A percentile compares a stretch with the other conserved stretches of the same genome.
Evolutionary conservation across 2,888 invertebrate genomes (phyloP).

Genomic region (Ametastegia equiseti): DNA sequence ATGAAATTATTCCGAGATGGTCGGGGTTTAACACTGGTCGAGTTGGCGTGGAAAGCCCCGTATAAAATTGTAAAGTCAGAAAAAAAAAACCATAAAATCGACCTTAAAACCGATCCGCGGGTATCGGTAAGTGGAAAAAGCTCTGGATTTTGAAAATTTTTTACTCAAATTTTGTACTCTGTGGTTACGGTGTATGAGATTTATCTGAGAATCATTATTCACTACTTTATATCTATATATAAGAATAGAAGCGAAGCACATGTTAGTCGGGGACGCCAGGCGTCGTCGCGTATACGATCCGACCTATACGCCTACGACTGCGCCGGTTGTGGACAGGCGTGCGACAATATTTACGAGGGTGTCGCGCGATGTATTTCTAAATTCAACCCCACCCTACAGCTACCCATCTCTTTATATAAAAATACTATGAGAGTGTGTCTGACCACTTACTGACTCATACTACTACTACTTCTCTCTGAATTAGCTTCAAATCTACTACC

Average conservation of each 20-base stretch:
- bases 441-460: slow-evolving; percentile 26
- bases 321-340: slow-evolving; percentile 41
- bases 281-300: slow-evolving; percentile 16
- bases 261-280: slow-evolving; percentile 14
- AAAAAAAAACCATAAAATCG: no score
- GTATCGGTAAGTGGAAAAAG: no score
- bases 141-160: no score
- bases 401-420: slow-evolving; percentile 1
- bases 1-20: no score
- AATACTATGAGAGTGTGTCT: neutral
- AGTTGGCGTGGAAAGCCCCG: no score
- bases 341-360: slow-evolving; percentile 46
- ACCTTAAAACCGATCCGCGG: no score
- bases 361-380: slow-evolving; percentile 43
- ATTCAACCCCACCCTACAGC: slow-evolving; percentile 23
- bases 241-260: neutral
- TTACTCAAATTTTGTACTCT: no score
- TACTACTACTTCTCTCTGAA: neutral
- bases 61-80: no score
- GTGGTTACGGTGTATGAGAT: no score
- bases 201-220: no score
- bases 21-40: no score
- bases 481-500: neutral
- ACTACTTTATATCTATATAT: slow-evolving; percentile 31
- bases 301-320: slow-evolving; percentile 35